Evolutionary conservation across 2,113 vertebrate genomes (phyloP).

Genomic region (Muscicapa adusta): DNA sequence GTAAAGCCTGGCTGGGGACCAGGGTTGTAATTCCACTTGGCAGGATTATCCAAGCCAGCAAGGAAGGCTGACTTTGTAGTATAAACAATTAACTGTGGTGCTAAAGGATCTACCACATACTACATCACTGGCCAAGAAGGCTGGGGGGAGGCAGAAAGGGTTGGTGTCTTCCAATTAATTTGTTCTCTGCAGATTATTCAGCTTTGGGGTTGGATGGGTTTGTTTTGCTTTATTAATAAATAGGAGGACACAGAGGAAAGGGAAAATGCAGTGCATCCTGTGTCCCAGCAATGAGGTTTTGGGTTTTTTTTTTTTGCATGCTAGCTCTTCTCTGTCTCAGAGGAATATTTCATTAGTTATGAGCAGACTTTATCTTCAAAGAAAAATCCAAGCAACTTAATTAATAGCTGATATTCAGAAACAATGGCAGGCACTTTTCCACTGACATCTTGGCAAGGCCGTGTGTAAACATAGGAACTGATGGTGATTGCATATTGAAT

Average conservation of each 20-base stretch:
- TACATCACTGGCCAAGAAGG: background rate
- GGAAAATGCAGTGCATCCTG: background rate
- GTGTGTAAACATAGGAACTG: background rate
- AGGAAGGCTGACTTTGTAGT: conserved; percentile 54
- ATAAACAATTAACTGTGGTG: conserved; percentile 62
- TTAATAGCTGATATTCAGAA: background rate
- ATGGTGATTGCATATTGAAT: background rate
- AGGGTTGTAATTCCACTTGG: conserved; percentile 71
- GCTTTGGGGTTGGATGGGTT: background rate
- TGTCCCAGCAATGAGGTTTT: background rate
- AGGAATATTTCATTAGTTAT: background rate
- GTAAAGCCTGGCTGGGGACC: conserved; percentile 52
- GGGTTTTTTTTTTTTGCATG: background rate
- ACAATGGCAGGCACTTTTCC: background rate
- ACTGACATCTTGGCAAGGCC: background rate
- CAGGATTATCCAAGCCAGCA: conserved; percentile 59
- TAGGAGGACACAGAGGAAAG: background rate
- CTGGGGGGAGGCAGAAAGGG: background rate
- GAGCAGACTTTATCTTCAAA: background rate
- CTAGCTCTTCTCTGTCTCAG: background rate
- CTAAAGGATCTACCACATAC: conserved; percentile 62
- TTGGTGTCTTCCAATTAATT: conserved; percentile 4
- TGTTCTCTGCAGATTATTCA: conserved; percentile 11
- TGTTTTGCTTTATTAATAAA: conserved; percentile 30
- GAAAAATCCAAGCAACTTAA: background rate